Evolutionary conservation across 2,888 invertebrate genomes (phyloP), one percentile per base, ranked within the genome.

Genomic region (Unio pictorum): DNA sequence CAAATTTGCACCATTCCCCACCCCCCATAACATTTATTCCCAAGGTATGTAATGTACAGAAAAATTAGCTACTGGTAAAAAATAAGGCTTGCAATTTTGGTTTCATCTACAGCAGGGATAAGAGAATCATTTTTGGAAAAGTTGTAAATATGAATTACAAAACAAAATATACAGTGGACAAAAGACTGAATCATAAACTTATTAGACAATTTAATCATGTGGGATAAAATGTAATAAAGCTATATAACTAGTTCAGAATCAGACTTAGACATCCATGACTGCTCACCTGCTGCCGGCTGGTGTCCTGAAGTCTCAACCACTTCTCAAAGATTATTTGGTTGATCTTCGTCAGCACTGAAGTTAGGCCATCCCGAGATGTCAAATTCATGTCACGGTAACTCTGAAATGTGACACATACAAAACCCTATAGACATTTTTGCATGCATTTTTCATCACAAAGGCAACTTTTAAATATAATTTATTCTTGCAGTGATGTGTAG

Each of bases 381-480:
- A 98, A 92, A 5, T 95, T 96, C 81, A 98, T 93, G 91, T 98
- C 98, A 89, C 97, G 93, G 90, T 96, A 98, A 91, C 94, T 94
- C 93, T 92, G 89, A 11, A 87, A 84, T 11, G 63, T 20, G 45
- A 15, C 45, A 45, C 4, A 45, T 11, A 45, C 6, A 74, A 23
- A 62, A 26, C 54, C 58, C 55, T 72, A 26, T 2, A 28, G 59
- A 60, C 45, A n/a, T 61, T 64, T 23, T n/a, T 56, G n/a, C 23
- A 59, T 57, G 0, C 28, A 57, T 18, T 64, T 58, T 61, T 18
- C 15, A 8, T 6, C 54, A 59, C 20, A 59, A 45, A 11, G 15
- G 15, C 45, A 45, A 45, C 45, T 45, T 45, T 45, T 3, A 45
- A 15, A 45, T 45, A 15, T 45, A 45, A 45, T 45, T 45, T 45